Conservation (phyloP, 2,797 vertebrate genomes). For the Menidia menidia region DNA sequence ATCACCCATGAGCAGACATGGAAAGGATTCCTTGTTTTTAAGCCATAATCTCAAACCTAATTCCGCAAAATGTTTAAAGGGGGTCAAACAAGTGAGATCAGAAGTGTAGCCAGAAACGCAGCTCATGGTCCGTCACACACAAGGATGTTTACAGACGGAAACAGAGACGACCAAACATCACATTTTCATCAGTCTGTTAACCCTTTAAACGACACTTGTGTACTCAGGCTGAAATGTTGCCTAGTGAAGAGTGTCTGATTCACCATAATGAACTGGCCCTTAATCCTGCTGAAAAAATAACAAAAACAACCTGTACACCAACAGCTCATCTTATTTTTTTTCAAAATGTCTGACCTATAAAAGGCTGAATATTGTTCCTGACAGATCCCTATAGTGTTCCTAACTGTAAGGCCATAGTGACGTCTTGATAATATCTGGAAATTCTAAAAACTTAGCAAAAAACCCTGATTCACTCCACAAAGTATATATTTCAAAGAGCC, state of each 20-base stretch:
- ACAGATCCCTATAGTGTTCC: constrained; percentile 50
- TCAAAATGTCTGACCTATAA: not conserved
- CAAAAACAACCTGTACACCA: constrained; percentile 37
- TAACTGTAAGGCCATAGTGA: constrained; percentile 55
- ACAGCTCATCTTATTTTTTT: constrained; percentile 8
- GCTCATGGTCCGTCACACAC: constrained; percentile 1
- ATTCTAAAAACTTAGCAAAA: constrained; percentile 39
- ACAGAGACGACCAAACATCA: constrained; percentile 38
- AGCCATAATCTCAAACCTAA: too few species aligned
- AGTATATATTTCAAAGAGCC: constrained; percentile 39
- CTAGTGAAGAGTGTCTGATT: not conserved
- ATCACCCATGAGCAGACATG: too few species aligned
- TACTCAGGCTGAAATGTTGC: constrained; percentile 13
- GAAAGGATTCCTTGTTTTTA: too few species aligned
- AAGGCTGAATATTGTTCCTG: constrained; percentile 55
- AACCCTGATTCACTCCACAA: constrained; percentile 32
- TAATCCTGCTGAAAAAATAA: constrained; percentile 22
- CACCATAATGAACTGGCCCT: constrained; percentile 17
- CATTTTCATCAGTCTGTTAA: constrained; percentile 21
- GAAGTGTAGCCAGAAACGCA: not conserved
- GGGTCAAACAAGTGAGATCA: too few species aligned
- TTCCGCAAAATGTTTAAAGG: not conserved
- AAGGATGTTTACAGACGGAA: constrained; percentile 19
- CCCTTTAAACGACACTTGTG: constrained; percentile 16
- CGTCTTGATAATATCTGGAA: constrained; percentile 61